Conservation (phyloP, 2,888 invertebrate species). For the Chalcosyrphus nemorum region DNA sequence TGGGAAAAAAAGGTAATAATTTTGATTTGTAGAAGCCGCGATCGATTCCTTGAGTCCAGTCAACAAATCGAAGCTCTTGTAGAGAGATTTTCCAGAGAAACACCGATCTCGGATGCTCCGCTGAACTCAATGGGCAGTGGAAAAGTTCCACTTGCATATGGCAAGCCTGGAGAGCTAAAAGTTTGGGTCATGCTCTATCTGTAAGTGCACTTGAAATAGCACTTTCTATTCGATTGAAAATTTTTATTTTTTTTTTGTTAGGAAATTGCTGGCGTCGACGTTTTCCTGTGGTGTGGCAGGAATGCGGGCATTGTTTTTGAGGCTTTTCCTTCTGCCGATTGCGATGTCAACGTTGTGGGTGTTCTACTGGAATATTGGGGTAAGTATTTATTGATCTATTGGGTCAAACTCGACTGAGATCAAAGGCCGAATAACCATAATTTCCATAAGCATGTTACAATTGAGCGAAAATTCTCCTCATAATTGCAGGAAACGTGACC, state of each 20-base stretch:
- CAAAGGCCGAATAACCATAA: too few relatives aligned
- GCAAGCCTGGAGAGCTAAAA: constrained; percentile 87
- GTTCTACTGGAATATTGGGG: constrained; percentile 85
- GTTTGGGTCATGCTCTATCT: constrained; percentile 87
- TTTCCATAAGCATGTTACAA: too few relatives aligned
- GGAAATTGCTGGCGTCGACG: constrained; percentile 89
- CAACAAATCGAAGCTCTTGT: constrained; percentile 95
- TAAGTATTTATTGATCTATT: constrained; percentile 77
- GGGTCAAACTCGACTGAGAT: not conserved
- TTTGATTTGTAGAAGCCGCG: constrained; percentile 85
- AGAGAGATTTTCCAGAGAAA: constrained; percentile 94
- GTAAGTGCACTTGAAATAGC: constrained; percentile 82
- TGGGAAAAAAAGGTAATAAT: not conserved
- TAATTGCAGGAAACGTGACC: too few relatives aligned
- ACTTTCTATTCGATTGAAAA: too few relatives aligned
- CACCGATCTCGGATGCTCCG: constrained; percentile 86
- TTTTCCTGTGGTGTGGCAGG: constrained; percentile 90
- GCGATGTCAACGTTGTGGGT: constrained; percentile 90
- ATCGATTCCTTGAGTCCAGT: constrained; percentile 95
- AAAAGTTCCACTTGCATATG: constrained; percentile 89
- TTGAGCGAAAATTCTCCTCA: too few relatives aligned
- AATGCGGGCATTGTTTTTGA: constrained; percentile 88
- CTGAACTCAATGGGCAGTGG: constrained; percentile 84
- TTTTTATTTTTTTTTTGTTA: constrained; percentile 78
- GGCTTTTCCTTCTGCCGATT: constrained; percentile 88